Evolutionary conservation across 2,113 vertebrate genomes (phyloP).

Genomic region (Budorcas taxicolor): DNA sequence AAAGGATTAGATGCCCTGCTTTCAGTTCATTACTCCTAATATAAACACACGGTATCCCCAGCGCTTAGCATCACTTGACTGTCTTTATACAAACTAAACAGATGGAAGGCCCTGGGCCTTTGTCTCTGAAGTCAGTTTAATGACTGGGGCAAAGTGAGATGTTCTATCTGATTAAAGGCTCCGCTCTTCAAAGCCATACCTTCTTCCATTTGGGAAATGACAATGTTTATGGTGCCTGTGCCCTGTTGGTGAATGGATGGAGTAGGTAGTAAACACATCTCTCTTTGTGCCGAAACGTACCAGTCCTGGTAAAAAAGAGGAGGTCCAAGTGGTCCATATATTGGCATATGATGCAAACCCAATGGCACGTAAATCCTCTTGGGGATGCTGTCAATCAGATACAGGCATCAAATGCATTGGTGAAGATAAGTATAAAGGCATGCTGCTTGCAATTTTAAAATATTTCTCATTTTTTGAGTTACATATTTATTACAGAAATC

Average conservation of each 20-base stretch:
- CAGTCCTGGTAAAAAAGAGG: neutral
- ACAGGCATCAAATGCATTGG: too few relatives aligned
- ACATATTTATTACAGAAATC: neutral
- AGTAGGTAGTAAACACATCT: neutral
- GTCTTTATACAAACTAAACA: slow-evolving; percentile 64
- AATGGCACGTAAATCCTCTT: neutral
- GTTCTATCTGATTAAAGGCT: slow-evolving; percentile 67
- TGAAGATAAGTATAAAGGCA: neutral
- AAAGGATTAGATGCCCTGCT: slow-evolving; percentile 68
- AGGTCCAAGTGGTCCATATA: neutral
- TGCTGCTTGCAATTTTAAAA: neutral
- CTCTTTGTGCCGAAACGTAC: neutral
- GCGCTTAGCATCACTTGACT: slow-evolving; percentile 35
- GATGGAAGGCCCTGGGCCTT: slow-evolving; percentile 66
- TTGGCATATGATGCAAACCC: neutral
- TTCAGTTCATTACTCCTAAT: slow-evolving; percentile 66
- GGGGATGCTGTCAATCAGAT: neutral
- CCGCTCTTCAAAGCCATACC: slow-evolving; percentile 61
- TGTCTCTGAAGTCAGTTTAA: slow-evolving; percentile 72
- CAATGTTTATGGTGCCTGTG: slow-evolving; percentile 42
- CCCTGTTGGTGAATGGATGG: slow-evolving; percentile 25
- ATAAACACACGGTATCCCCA: slow-evolving; percentile 62
- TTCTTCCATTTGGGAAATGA: slow-evolving; percentile 64
- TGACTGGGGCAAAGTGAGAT: slow-evolving; percentile 65
- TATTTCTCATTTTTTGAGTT: neutral